Evolutionary conservation across 1,140 invertebrate species (phyloP), one percentile per base, ranked within the genome.

Genomic region (Plutomurus gul): DNA sequence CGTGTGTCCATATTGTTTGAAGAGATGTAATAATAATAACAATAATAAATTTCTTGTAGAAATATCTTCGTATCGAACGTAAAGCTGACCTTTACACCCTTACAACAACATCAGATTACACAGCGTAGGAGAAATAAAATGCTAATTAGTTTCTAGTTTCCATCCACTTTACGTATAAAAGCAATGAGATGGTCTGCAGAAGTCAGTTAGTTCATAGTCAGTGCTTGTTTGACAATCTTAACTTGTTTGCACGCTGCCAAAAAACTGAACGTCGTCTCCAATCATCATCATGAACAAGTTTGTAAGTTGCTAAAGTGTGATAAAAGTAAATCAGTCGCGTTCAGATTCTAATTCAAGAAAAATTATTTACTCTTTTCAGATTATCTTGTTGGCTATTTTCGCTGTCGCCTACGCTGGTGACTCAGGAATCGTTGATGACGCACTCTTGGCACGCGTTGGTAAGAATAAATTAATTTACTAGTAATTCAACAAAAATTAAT

Each of bases 81-180:
- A n/a, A n/a, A n/a, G n/a, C n/a, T n/a, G n/a, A n/a, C n/a, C n/a
- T n/a, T n/a, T n/a, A n/a, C n/a, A n/a, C n/a, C n/a, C n/a, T n/a
- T n/a, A n/a, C n/a, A n/a, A n/a, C n/a, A 43, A 43, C 39, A 13
- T 2, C 39, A 43, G 10, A 43, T 43, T 43, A 43, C n/a, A 43
- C 39, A n/a, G n/a, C n/a, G n/a, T n/a, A n/a, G n/a, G 22, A 18
- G 36, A n/a, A 72, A 72, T 72, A 72, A 72, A 72, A 72, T 72
- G 70, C 70, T 30, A 72, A 72, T 72, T 46, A 22, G 20, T 18
- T 13, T 20, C 36, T 46, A n/a, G 36, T 72, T 27, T 72, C 37
- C 18, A 27, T 46, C 36, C 36, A 72, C 70, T 71, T 71, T 5
- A 18, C 33, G 40, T 72, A 72, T 72, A 72, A 72, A 72, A 72